Evolutionary conservation across 2,888 invertebrate genomes (phyloP), one percentile per base, ranked within the genome.

Genomic region (Zaprionus bogoriensis): DNA sequence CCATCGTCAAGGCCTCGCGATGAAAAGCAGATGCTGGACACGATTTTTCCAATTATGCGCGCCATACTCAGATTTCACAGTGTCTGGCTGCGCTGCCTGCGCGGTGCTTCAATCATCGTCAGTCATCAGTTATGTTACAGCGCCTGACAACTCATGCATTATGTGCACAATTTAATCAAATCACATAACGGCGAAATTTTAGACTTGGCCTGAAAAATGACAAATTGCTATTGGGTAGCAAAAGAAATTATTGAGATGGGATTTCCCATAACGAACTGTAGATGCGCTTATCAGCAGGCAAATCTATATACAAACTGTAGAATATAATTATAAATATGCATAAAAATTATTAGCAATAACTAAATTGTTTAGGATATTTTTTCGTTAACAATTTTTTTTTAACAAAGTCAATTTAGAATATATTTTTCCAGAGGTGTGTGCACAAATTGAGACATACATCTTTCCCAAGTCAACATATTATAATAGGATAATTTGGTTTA

Each of bases 31-130:
- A 58, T 50, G 64, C 74, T 69, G 74, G 70, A 57, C 59, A 60
- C 53, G 69, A 55, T 60, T 57, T 60, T 74, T 74, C 69, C 74
- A 71, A 74, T 74, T 74, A 74, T 59, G 32, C 28, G 30, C 46
- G 30, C 7, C 51, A 54, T 45, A 48, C 51, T 44, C 45, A 41
- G 20, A 63, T 63, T 63, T 63, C 50, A 53, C 38, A 74, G 27
- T 69, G 50, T 36, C 45, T 32, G 50, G 27, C 38, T 27, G 5
- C 3, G 5, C 14, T 14, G 36, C 19, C 6, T 4, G 17, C 25
- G 17, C 23, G 6, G 3, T 28, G 4, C 38, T 46, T 54, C 47
- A 55, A 44, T 63, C 54, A 48, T 54, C 10, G 42, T 32, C 69
- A 62, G 57, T 65, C 66, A 52, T 53, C 66, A 57, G 50, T 60